Evolutionary conservation across 2,888 invertebrate species (phyloP), one percentile per base, ranked within the genome.

Genomic region (Malacosoma neustria): DNA sequence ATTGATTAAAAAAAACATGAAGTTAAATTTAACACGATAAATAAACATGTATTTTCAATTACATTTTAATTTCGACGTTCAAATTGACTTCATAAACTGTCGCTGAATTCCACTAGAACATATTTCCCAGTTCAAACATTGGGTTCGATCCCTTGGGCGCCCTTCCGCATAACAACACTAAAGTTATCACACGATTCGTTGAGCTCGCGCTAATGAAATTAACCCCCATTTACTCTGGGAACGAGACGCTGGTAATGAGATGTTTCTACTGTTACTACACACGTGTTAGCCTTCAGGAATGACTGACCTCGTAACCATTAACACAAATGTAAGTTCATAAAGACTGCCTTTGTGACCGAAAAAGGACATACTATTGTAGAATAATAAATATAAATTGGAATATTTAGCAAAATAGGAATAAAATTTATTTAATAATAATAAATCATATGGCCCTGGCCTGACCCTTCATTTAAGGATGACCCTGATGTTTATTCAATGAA

Each of bases 121-220:
- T 22, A 22, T 22, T 22, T 22, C 22, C 49, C 50, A 51, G 49
- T 48, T 49, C 55, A 58, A 65, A 69, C 69, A 68, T 59, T 56
- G 60, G 50, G 44, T 47, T 46, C 40, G 49, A 49, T 72, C 75
- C 74, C 82, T 56, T 52, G 77, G 72, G 81, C 49, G 54, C 69
- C 61, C 61, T 69, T 68, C 60, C 70, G 65, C 69, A 75, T 72
- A 76, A 72, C 80, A 72, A 70, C 70, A 70, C 72, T 79, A 77
- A 81, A 82, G 76, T 82, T 82, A 81, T 82, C 81, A 82, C 81
- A 82, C 80, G 81, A 80, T 80, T 82, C 84, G 84, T 80, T 81
- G 82, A 67, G 73, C 60, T 57, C 72, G 62, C 64, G 61, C 75
- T 85, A 85, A 85, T 85, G 82, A 84, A 85, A 84, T 82, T 82